Evolutionary conservation across 2,888 invertebrate genomes (phyloP).

Genomic region (Drosophila algonquin): DNA sequence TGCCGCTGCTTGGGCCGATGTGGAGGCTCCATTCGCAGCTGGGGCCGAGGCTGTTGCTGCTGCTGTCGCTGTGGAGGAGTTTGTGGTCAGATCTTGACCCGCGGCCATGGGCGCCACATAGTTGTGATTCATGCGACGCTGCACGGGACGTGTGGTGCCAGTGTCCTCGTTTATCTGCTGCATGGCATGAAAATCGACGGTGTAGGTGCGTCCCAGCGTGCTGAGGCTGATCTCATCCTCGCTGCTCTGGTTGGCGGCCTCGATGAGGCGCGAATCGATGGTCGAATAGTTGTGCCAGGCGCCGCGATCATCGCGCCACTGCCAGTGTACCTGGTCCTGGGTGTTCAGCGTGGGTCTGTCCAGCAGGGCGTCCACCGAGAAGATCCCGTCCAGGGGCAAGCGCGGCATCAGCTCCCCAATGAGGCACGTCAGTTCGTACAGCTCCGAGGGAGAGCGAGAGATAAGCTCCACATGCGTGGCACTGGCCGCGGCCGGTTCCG

Average conservation of each 20-base stretch:
- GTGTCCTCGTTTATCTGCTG: constrained; percentile 99
- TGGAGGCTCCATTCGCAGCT: constrained; percentile 59
- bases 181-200: constrained; percentile 98
- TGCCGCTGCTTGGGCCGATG: constrained; percentile 53
- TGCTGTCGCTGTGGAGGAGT: neutral
- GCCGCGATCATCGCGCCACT: constrained; percentile 98
- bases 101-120: constrained; percentile 81
- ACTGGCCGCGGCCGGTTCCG: constrained; percentile 84
- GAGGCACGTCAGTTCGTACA: constrained; percentile 98
- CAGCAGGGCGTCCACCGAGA: constrained; percentile 94
- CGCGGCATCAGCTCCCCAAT: constrained; percentile 99
- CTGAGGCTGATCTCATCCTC: constrained; percentile 98
- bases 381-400: constrained; percentile 97
- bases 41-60: constrained; percentile 37
- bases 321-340: constrained; percentile 95
- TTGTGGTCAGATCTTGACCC: constrained; percentile 79
- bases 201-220: constrained; percentile 96
- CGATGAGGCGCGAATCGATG: constrained; percentile 96
- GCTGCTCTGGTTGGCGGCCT: constrained; percentile 96
- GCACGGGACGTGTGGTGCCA: constrained; percentile 96
- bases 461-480: constrained; percentile 91
- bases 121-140: constrained; percentile 90
- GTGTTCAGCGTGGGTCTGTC: constrained; percentile 89
- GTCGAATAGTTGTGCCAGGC: constrained; percentile 96
- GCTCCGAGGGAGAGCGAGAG: constrained; percentile 96